A percentile compares a stretch with the other conserved stretches of the same genome.
Evolutionary conservation across 2,113 vertebrate species (phyloP).

Genomic region (Daubentonia madagascariensis): DNA sequence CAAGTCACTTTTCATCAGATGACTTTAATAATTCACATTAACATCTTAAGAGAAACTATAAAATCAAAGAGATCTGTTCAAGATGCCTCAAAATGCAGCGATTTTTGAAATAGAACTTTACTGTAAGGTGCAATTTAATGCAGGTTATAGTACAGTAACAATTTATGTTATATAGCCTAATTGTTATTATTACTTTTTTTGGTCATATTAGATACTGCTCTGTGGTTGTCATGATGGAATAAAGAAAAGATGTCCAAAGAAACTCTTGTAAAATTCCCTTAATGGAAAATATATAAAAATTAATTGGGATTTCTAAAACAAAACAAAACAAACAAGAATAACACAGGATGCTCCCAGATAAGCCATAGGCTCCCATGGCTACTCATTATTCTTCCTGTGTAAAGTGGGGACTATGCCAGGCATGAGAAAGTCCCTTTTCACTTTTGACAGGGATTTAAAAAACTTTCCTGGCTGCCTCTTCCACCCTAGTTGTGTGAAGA

Average conservation of each 20-base stretch:
- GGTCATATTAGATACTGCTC: not conserved
- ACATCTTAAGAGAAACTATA: not conserved
- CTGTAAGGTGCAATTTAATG: not conserved
- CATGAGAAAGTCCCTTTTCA: not conserved
- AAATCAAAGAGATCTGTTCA: not conserved
- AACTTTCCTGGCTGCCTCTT: not conserved
- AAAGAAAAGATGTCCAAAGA: not conserved
- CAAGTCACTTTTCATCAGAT: not conserved
- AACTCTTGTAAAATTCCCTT: not conserved
- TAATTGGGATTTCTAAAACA: not conserved
- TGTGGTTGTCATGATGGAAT: not conserved
- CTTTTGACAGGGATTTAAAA: not conserved
- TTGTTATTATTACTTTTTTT: not conserved
- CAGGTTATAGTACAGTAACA: not conserved
- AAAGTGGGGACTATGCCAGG: not conserved
- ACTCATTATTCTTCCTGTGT: not conserved
- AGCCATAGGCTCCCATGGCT: not conserved
- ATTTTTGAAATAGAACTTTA: not conserved
- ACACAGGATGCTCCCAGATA: not conserved
- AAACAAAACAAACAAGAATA: not conserved
- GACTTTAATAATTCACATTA: not conserved
- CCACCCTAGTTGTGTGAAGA: not conserved
- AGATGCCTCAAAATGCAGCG: not conserved
- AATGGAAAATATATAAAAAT: not conserved
- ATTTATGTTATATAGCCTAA: not conserved